phyloP scores from a whole-genome alignment of 2,113 vertebrate species.

The Phaethon lepturus region DNA sequence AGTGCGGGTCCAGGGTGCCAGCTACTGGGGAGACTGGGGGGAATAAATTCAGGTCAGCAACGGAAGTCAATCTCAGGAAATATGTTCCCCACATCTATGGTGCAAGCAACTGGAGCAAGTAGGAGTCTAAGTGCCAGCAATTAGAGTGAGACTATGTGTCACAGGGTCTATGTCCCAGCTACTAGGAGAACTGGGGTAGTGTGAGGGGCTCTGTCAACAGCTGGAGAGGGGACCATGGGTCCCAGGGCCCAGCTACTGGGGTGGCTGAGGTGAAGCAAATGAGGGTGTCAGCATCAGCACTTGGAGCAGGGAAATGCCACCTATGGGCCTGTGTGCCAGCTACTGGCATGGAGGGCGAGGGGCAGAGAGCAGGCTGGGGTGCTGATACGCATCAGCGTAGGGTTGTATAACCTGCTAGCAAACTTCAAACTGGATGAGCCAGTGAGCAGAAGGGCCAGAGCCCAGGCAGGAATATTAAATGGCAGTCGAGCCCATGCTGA shows the following conservation, averaged over 20 bases:
- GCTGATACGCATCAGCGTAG: neutral
- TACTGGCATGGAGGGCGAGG: neutral
- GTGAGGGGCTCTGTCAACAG: neutral
- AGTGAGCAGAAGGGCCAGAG: neutral
- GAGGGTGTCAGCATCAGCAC: neutral
- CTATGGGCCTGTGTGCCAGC: neutral
- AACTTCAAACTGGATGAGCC: neutral
- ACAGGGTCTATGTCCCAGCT: neutral
- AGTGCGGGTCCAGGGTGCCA: neutral
- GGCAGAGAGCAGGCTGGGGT: neutral
- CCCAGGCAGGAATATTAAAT: neutral
- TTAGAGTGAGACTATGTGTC: neutral
- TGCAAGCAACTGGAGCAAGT: neutral
- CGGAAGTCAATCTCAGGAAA: neutral
- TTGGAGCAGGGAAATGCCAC: fast-evolving
- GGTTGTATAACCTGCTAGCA: too few species aligned
- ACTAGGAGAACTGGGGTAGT: neutral
- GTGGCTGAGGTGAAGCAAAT: neutral
- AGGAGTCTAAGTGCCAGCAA: neutral
- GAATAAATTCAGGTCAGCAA: neutral
- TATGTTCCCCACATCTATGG: too few species aligned
- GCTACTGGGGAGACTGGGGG: neutral
- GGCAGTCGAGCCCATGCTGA: neutral
- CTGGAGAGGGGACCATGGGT: neutral
- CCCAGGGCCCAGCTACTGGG: neutral